These are phyloP conservation scores for Cossypha niveicapilla DNA, from an alignment of 2,797 vertebrate species.

Conservation along the genomic window DNA sequence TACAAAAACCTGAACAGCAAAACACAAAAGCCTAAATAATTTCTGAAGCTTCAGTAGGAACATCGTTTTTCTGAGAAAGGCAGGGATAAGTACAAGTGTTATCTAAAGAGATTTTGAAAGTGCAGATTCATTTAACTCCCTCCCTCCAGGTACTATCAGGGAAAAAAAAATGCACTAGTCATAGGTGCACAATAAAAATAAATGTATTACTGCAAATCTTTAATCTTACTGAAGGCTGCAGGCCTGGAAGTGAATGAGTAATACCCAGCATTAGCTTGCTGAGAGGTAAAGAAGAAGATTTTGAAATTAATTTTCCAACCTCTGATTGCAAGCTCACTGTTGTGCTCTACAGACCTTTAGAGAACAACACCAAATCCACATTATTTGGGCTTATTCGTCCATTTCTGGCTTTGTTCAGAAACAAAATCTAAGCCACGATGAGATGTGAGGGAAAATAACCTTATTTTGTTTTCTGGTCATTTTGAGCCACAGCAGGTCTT, in stretches of 20 bases:
- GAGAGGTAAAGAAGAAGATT: not conserved
- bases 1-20: not conserved
- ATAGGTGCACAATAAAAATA: not conserved
- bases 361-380: not conserved
- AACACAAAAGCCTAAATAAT: not conserved
- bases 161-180: not conserved
- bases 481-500: not conserved
- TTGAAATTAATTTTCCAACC: not conserved
- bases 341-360: not conserved
- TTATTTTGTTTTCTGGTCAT: not conserved
- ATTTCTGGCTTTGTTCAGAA: not conserved
- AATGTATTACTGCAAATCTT: not conserved
- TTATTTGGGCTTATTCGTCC: not conserved
- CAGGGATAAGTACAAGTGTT: not conserved
- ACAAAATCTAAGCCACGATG: not conserved
- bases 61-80: not conserved
- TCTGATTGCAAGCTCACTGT: not conserved
- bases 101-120: not conserved
- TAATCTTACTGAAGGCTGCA: constrained; percentile 14
- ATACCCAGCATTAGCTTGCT: not conserved
- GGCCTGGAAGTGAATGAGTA: not conserved
- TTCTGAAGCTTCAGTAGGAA: not conserved
- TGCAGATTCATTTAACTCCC: not conserved
- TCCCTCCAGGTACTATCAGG: not conserved
- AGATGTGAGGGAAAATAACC: not conserved